Conservation (phyloP, 2,888 invertebrate species). For the Fragum whitleyi region DNA sequence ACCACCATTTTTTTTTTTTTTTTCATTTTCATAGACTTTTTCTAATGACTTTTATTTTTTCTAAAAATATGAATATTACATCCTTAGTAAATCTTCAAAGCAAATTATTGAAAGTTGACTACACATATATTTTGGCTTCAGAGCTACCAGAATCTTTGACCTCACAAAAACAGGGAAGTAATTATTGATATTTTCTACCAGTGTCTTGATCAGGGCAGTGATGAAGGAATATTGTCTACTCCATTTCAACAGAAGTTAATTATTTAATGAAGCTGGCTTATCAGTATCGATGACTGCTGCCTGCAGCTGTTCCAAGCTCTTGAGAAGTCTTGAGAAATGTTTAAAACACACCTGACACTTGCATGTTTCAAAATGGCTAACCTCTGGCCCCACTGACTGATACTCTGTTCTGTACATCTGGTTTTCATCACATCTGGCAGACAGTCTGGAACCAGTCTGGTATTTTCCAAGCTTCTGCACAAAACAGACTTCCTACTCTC, state of each 20-base stretch:
- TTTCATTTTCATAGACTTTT: no score
- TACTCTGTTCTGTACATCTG: conserved; percentile 69
- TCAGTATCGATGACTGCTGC: conserved; percentile 31
- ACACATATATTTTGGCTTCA: no score
- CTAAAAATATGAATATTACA: no score
- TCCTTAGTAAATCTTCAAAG: no score
- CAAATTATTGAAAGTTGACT: no score
- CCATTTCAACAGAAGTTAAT: conserved; percentile 41
- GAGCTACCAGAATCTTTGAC: no score
- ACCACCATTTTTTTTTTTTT: no score
- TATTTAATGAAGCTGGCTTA: conserved; percentile 56
- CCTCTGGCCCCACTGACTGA: conserved; percentile 65
- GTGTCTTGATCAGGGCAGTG: neutral
- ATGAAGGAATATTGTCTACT: conserved; percentile 18
- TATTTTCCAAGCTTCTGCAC: conserved; percentile 67
- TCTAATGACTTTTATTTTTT: no score
- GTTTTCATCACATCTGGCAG: conserved; percentile 71
- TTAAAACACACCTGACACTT: conserved; percentile 65
- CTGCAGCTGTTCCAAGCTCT: conserved; percentile 49
- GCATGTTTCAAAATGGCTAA: conserved; percentile 58
- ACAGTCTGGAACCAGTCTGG: conserved; percentile 74
- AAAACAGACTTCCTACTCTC: conserved; percentile 63
- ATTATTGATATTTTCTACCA: neutral
- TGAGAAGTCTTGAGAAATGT: conserved; percentile 18
- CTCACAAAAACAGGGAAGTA: neutral